Conservation (phyloP, 2,113 vertebrate species). For the Grus americana region DNA sequence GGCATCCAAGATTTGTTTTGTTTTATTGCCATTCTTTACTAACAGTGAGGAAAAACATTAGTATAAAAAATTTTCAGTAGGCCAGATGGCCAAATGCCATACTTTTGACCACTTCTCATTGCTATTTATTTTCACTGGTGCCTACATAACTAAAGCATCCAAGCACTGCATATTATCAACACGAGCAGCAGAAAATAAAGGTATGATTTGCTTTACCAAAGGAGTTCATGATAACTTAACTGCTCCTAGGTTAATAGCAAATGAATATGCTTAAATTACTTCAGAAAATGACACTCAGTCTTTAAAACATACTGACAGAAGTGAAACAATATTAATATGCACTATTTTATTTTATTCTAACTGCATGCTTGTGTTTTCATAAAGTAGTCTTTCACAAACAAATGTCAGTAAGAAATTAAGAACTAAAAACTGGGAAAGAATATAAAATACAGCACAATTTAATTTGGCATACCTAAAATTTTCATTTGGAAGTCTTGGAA, state of each 20-base stretch:
- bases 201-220: background rate
- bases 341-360: background rate
- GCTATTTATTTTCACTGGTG: background rate
- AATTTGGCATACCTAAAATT: background rate
- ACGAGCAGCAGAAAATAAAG: background rate
- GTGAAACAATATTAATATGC: background rate
- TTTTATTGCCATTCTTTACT: background rate
- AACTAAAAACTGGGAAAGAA: background rate
- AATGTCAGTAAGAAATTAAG: background rate
- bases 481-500: background rate
- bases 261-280: background rate
- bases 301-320: background rate
- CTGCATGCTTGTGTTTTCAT: background rate
- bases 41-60: background rate
- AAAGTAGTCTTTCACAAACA: background rate
- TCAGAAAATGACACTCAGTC: background rate
- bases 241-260: background rate
- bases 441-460: background rate
- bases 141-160: background rate
- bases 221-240: background rate
- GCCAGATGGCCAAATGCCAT: background rate
- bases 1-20: background rate
- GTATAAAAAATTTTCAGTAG: background rate
- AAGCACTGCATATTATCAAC: background rate
- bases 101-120: background rate